phyloP scores from a whole-genome alignment of 2,888 invertebrate genomes.

The Lysandra bellargus region DNA sequence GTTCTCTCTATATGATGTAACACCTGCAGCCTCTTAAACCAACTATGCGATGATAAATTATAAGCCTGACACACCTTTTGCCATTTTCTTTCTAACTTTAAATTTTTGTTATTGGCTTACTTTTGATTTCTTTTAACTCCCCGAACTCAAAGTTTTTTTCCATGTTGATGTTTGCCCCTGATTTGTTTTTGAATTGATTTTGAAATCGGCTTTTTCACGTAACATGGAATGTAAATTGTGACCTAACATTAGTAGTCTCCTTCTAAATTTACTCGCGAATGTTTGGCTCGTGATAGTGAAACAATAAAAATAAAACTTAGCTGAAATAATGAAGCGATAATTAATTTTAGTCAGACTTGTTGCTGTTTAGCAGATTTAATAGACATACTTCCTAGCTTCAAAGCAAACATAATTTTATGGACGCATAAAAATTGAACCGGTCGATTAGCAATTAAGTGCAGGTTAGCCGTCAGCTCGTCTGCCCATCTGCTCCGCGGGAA shows the following conservation, averaged over 20 bases:
- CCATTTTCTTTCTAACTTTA: neutral
- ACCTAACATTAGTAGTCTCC: neutral
- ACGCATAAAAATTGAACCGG: neutral
- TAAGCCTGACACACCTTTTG: too few species aligned
- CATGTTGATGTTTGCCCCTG: neutral
- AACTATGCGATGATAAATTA: neutral
- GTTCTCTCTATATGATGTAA: neutral
- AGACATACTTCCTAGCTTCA: neutral
- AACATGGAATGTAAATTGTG: neutral
- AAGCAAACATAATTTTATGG: neutral
- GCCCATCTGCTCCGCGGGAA: constrained; percentile 19
- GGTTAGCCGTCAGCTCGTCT: constrained; percentile 22
- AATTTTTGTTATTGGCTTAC: neutral
- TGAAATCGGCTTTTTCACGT: neutral
- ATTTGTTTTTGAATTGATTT: neutral
- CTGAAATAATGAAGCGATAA: neutral
- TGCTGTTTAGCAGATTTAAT: neutral
- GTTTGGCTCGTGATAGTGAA: neutral
- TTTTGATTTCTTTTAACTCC: neutral
- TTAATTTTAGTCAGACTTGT: neutral
- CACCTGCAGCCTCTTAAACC: neutral
- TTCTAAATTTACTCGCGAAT: neutral
- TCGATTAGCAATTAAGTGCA: constrained; percentile 27
- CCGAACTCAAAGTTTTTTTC: neutral
- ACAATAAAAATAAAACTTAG: neutral